Evolutionary conservation across 2,113 vertebrate genomes (phyloP).

Genomic region (Eretmochelys imbricata): DNA sequence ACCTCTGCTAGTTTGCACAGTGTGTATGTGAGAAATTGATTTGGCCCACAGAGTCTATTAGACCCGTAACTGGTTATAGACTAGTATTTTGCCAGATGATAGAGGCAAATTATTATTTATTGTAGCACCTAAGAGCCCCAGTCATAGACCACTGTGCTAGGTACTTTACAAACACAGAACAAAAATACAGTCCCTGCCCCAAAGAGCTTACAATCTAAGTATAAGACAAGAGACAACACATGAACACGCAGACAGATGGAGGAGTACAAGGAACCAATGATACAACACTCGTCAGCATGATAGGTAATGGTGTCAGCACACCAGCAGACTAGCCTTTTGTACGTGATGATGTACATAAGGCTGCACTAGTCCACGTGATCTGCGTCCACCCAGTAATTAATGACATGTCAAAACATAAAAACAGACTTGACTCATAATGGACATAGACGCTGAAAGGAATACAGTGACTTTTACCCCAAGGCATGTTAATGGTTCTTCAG

Average conservation of each 20-base stretch:
- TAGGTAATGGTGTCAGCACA: too few species aligned
- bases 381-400: too few species aligned
- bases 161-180: neutral
- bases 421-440: too few species aligned
- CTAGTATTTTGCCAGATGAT: neutral
- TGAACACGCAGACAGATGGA: neutral
- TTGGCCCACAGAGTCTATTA: too few species aligned
- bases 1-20: neutral
- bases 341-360: too few species aligned
- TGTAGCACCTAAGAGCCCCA: neutral
- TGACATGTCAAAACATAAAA: too few species aligned
- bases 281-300: too few species aligned
- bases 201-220: too few species aligned
- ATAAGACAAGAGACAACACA: too few species aligned
- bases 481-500: neutral
- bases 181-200: neutral
- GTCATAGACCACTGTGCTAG: neutral
- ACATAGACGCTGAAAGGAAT: neutral
- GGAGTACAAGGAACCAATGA: too few species aligned
- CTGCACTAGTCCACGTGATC: too few species aligned
- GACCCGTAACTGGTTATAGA: neutral
- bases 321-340: too few species aligned
- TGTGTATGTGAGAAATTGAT: neutral
- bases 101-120: neutral
- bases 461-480: neutral